Evolutionary conservation across 1,140 invertebrate species (phyloP).

Genomic region (Ceratoteleas bidentatus): DNA sequence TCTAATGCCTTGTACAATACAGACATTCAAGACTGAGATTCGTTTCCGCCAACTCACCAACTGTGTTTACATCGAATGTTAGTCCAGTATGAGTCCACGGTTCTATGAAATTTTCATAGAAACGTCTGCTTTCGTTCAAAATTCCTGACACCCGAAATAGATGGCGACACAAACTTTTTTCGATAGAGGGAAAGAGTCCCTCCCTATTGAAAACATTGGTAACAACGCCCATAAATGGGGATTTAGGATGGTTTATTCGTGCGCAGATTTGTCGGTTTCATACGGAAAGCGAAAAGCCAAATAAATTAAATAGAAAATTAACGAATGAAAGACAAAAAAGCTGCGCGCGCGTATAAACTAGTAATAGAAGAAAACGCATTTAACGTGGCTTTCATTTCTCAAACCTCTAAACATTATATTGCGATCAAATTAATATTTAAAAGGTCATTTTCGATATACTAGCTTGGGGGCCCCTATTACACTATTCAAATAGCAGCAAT

Average conservation of each 20-base stretch:
- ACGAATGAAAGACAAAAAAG: conserved; percentile 2
- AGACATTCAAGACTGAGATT: background rate
- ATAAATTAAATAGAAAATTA: conserved; percentile 2
- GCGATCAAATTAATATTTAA: too few relatives aligned
- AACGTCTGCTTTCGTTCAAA: background rate
- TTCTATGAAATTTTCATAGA: conserved; percentile 1
- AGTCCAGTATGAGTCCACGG: conserved; percentile 1
- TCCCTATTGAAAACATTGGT: background rate
- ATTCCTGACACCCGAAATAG: conserved; percentile 4
- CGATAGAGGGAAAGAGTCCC: conserved; percentile 3
- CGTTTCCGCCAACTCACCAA: background rate
- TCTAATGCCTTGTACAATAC: background rate
- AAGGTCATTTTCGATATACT: too few relatives aligned
- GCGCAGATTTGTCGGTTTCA: background rate
- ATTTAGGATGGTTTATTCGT: background rate
- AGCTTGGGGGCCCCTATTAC: too few relatives aligned
- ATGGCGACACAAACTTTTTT: background rate
- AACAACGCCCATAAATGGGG: conserved; percentile 1
- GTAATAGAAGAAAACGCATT: conserved; percentile 2
- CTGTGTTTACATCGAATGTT: conserved; percentile 1
- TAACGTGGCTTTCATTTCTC: background rate
- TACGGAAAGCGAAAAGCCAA: conserved; percentile 4
- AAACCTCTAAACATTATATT: too few relatives aligned
- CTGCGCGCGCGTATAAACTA: background rate
- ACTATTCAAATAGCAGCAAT: too few relatives aligned